Evolutionary conservation across 2,888 invertebrate genomes (phyloP), one percentile per base, ranked within the genome.

Genomic region (Laspeyria flexula): DNA sequence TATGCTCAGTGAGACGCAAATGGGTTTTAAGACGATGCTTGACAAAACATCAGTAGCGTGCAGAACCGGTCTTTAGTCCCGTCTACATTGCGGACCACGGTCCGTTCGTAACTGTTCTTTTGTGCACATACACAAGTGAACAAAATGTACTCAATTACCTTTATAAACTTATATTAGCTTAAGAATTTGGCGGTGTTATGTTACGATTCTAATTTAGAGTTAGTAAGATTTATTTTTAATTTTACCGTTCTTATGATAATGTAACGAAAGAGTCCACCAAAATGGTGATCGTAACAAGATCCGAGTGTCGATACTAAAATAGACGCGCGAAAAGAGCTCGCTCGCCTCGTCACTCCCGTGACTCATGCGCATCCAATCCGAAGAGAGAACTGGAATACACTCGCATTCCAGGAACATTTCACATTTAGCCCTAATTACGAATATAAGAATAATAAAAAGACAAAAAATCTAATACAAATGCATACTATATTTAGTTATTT

Each of bases 271-370:
- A 66, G 71, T 70, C 59, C 73, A 81, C 83, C 63, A 77, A 90
- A 87, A 87, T 81, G 83, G 88, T 71, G 75, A 74, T 75, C 77
- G 90, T 89, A 90, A 90, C 78, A 79, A 85, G 88, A 90, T 89
- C 79, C 83, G 85, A 77, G 80, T 60, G 72, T 67, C 71, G 60
- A 65, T 60, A 73, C 81, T 53, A 66, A 84, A 85, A 85, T 85
- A 84, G 79, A 70, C 61, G 63, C 66, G 69, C 68, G 76, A 73
- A 73, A 72, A 65, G 69, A 68, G 71, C 66, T 60, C 70, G 65
- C 63, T 65, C 51, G 77, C 69, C 48, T 66, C 73, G 74, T 71
- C 72, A 73, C 66, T 66, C 53, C 47, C 25, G 65, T 78, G 79
- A 78, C 54, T 79, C 79, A 79, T 42, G 40, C 62, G 53, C 60